phyloP scores from a whole-genome alignment of 92 coral and sea anemone genomes.

The Actinostola sp. region DNA sequence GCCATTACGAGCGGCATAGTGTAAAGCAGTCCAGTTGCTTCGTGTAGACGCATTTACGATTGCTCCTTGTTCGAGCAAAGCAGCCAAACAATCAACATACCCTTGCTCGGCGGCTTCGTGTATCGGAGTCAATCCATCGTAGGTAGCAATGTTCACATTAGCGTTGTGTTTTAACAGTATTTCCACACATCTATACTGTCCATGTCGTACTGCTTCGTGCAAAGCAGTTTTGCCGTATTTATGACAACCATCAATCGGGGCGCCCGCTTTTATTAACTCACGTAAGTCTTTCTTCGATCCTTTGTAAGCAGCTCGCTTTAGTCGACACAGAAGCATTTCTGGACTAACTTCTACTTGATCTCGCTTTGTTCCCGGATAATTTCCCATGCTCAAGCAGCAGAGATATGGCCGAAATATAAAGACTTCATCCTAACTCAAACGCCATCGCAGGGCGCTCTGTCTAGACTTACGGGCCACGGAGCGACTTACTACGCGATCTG shows the following conservation, averaged over 20 bases:
- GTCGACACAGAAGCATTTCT: slow-evolving; percentile 87
- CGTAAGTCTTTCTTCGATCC: slow-evolving; percentile 96
- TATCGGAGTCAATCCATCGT: slow-evolving; percentile 95
- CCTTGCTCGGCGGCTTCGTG: slow-evolving; percentile 99
- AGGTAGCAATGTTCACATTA: slow-evolving; percentile 94
- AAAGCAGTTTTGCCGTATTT: slow-evolving; percentile 98
- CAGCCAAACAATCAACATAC: slow-evolving; percentile 94
- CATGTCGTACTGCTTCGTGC: slow-evolving; percentile 98
- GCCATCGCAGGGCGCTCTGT: slow-evolving; percentile 86
- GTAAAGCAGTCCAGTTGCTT: slow-evolving; percentile 98
- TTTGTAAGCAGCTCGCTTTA: slow-evolving; percentile 96
- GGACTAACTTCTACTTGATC: slow-evolving; percentile 94
- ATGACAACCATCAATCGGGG: slow-evolving; percentile 95
- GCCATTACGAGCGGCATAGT: slow-evolving; percentile 98
- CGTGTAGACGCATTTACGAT: slow-evolving; percentile 92
- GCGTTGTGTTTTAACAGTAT: slow-evolving; percentile 95
- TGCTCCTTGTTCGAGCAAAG: slow-evolving; percentile 93
- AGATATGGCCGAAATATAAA: slow-evolving; percentile 45
- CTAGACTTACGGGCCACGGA: slow-evolving; percentile 71
- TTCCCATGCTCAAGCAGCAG: slow-evolving; percentile 91
- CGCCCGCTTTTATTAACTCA: slow-evolving; percentile 95
- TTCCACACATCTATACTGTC: slow-evolving; percentile 94
- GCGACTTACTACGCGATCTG: slow-evolving; percentile 63
- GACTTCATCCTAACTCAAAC: slow-evolving; percentile 54
- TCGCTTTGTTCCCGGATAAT: slow-evolving; percentile 91